Base-by-base conservation (phyloP, 2,888 invertebrate species). In the Rugalucina vietnamica region DNA sequence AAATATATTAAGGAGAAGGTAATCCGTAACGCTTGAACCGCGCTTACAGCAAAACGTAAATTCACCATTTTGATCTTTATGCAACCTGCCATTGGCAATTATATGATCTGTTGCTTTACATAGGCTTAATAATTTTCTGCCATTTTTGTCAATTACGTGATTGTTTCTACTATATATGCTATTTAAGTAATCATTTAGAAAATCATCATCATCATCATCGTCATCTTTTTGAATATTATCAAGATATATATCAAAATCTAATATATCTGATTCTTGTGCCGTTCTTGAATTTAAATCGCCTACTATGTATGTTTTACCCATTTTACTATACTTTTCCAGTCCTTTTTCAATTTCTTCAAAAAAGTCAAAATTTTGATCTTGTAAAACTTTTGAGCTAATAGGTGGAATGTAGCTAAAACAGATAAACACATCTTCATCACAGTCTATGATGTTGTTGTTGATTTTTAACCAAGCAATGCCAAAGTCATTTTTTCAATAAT, bases 291-390 rank as follows among this genome's bases (percentile, higher is more conserved):
- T 72, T 24, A 72, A 39, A 39, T 72, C 72, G 18, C 39, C 72
- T 12, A 24, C n/a, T 24, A 72, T 43, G 43, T 5, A 72, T 8
- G 72, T 72, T 29, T 72, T 43, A n/a, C 72, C 72, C 10, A 39
- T 24, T 29, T 36, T 37, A 27, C 72, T 27, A 8, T 72, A 72
- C 43, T 72, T 36, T 72, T 72, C 72, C 0, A 72, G 18, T 8
- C 27, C 43, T 27, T 37, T 39, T 37, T 72, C 39, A n/a, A 72
- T 37, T 72, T 72, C 72, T 37, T 37, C 72, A 43, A 37, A 72
- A 72, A 72, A 72, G 24, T 72, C 43, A 36, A 72, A n/a, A 39
- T 39, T n/a, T 37, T 27, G n/a, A 39, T 72, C 43, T n/a, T n/a
- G 21, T n/a, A 72, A 39, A 24, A 72, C 10, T 72, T 36, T 72